Conservation (phyloP, 2,113 vertebrate genomes). For the Zosterops borbonicus region DNA sequence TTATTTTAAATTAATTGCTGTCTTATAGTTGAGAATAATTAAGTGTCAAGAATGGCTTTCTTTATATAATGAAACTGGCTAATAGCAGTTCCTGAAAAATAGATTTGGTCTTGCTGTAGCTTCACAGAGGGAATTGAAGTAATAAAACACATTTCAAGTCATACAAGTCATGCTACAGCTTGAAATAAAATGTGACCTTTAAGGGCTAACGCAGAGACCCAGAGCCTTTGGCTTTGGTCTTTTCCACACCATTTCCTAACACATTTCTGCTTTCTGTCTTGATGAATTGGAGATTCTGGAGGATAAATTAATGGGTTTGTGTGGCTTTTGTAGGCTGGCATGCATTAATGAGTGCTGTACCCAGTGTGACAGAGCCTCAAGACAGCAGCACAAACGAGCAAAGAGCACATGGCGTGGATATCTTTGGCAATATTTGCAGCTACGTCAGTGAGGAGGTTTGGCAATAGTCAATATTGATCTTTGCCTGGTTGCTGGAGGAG, state of each 20-base stretch:
- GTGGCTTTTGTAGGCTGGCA: neutral
- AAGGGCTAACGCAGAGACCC: neutral
- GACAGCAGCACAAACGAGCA: neutral
- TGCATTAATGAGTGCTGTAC: neutral
- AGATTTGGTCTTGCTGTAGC: neutral
- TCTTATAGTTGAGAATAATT: neutral
- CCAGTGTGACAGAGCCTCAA: neutral
- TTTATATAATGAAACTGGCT: neutral
- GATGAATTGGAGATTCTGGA: neutral
- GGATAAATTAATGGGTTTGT: no score
- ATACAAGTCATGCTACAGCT: neutral
- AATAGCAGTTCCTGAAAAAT: neutral
- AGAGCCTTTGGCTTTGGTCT: neutral
- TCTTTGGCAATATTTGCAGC: conserved; percentile 6
- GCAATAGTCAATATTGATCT: conserved; percentile 15
- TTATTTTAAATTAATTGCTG: neutral
- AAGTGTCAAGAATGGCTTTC: neutral
- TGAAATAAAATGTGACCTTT: neutral
- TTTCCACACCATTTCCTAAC: neutral
- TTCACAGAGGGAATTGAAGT: neutral
- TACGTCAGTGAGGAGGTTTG: neutral
- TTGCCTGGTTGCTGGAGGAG: neutral
- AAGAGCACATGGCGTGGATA: neutral
- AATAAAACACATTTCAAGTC: neutral
- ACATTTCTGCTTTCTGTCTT: neutral